phyloP scores from a whole-genome alignment of 2,797 vertebrate species.

The Sebastes reedi region DNA sequence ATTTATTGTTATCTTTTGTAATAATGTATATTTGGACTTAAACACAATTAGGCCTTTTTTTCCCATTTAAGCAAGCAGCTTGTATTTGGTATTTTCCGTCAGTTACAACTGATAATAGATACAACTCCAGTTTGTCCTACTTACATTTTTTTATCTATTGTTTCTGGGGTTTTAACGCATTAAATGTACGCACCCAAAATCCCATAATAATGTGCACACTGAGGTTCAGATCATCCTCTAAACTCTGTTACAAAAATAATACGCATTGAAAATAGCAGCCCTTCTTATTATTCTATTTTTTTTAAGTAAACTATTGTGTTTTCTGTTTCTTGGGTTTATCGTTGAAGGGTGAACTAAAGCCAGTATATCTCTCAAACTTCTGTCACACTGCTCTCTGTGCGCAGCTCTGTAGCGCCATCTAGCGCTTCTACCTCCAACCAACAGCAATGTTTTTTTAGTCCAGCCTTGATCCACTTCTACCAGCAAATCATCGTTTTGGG shows the following conservation, averaged over 20 bases:
- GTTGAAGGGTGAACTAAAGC: neutral
- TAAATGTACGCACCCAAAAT: neutral
- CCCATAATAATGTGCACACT: neutral
- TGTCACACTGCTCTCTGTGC: neutral
- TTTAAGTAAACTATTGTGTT: neutral
- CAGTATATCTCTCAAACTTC: slow-evolving; percentile 23
- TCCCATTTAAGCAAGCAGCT: neutral
- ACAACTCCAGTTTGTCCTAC: neutral
- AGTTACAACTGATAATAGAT: neutral
- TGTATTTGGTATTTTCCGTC: neutral
- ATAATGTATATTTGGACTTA: neutral
- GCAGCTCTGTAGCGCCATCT: slow-evolving; percentile 59
- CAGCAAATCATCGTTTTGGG: neutral
- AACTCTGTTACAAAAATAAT: neutral
- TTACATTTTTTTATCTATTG: neutral
- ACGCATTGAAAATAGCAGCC: neutral
- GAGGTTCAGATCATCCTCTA: neutral
- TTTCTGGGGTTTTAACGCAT: neutral
- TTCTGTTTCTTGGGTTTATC: neutral
- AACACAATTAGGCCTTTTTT: neutral
- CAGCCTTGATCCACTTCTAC: neutral
- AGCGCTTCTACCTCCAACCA: neutral
- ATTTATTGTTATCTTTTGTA: neutral
- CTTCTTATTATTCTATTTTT: neutral
- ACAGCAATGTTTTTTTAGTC: neutral